Base-by-base conservation (phyloP, 1,140 invertebrate species). In the Nixonia krombeini region DNA sequence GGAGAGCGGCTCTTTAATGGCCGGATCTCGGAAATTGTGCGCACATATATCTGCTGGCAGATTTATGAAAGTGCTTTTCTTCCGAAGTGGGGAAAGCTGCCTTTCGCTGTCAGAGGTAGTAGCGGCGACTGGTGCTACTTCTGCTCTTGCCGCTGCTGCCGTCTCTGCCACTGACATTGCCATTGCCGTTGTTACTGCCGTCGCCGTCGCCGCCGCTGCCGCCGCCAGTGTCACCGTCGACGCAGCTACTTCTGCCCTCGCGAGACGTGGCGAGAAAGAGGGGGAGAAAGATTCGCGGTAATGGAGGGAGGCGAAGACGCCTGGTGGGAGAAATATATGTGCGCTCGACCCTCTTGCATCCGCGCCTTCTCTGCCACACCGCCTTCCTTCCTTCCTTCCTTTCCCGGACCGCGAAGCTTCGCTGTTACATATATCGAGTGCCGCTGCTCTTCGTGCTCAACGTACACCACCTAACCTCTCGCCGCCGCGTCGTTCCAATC, bases 21-120 rank as follows among this genome's bases (percentile, higher is more conserved):
- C 90, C 90, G 90, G 90, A 91, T 91, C 91, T 91, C 89, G 90
- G 91, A 91, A 92, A 92, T 91, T 92, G 90, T 91, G 90, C 90
- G 89, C 90, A 91, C 90, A 91, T 91, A 92, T 91, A 92, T 92
- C 90, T 91, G 87, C 87, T 86, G 86, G 90, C 90, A 92, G 91
- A 91, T 92, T 92, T 91, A 92, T 92, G 91, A 92, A 92, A 92
- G 90, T 91, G 90, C 90, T 86, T 86, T 86, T 86, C 85, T 86
- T 86, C 84, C 82, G 80, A 83, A 85, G 82, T 85, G 82, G 82
- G 82, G 82, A 85, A 84, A 85, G 84, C 82, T 83, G 79, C 71
- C 55, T 50, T 40, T 71, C n/a, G 72, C 52, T 75, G 69, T 56
- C 33, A 40, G 13, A 44, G n/a, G n/a, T n/a, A n/a, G n/a, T n/a